Evolutionary conservation across 2,113 vertebrate genomes (phyloP), one percentile per base, ranked within the genome.

Genomic region (Corydoras sp.): DNA sequence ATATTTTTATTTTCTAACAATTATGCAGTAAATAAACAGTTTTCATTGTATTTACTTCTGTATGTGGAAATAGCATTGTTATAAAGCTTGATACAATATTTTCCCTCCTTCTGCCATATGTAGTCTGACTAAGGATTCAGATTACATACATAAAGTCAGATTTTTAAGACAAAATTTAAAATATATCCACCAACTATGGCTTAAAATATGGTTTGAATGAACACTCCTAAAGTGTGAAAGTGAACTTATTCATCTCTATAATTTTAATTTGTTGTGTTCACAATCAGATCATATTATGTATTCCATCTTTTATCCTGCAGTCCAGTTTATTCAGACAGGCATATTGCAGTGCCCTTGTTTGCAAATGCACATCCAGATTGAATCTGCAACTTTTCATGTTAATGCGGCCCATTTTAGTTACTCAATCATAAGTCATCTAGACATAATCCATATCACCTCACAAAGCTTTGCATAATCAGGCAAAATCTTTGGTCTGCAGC

Each of bases 381-480:
- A 65, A 62, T 73, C 67, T 67, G 66, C 62, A 70, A 58, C 65
- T 66, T 71, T 60, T 70, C 61, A n/a, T 48, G 76, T 54, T 60
- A 58, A 65, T 74, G 15, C 56, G 10, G 48, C 30, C 24, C 14
- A 64, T 68, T 15, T 56, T 56, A 54, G 66, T 72, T 64, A 75
- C 56, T 56, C 58, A 13, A 15, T 60, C 58, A 70, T 62, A 75
- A 65, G 64, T 73, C 63, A 76, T 75, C 62, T 69, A 60, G 58
- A 70, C 54, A 49, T 77, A 80, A 80, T 80, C 76, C 76, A 58
- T 73, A 58, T 75, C 73, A 75, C 76, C 66, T 77, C 55, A 68
- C 65, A 43, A 61, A 68, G 67, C 53, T 80, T 80, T 77, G 67
- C 79, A 77, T 80, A 77, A 80, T 80, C 69, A 80, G 68, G 62